Conservation (phyloP, 30 jellyfish, hydroid and myxozoan genomes). For the Pseudorhiza aurosa region DNA sequence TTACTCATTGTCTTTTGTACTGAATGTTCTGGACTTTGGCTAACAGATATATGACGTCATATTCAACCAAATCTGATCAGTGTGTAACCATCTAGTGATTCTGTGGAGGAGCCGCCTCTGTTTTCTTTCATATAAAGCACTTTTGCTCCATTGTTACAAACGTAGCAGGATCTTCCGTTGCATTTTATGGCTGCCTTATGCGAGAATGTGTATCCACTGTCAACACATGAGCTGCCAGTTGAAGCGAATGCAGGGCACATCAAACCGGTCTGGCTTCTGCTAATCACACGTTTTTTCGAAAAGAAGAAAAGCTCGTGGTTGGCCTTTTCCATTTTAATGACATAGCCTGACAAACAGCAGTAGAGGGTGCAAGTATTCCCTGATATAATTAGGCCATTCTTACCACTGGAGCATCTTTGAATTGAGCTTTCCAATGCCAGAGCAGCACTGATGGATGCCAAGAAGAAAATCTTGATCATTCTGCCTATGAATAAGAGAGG, state of each 20-base stretch:
- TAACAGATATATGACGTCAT: too few species aligned
- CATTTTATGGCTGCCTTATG: slow-evolving; percentile 20
- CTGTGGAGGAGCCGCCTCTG: not conserved
- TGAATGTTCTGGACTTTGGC: too few species aligned
- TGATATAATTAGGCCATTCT: not conserved
- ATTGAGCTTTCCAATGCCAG: not conserved
- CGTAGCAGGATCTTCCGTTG: slow-evolving; percentile 8
- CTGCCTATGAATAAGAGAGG: not conserved
- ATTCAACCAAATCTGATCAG: slow-evolving; percentile 47
- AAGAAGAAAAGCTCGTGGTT: not conserved
- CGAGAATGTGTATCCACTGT: not conserved
- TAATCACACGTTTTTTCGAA: not conserved
- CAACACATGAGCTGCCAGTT: not conserved
- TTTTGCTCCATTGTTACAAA: slow-evolving; percentile 22
- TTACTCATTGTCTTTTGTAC: too few species aligned
- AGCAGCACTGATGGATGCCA: not conserved
- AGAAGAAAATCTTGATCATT: not conserved
- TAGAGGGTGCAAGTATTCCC: slow-evolving; percentile 1
- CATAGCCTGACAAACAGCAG: not conserved
- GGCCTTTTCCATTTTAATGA: not conserved
- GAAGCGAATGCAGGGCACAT: not conserved
- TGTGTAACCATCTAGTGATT: not conserved
- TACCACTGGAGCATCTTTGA: not conserved
- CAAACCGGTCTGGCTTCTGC: not conserved
- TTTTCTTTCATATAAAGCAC: not conserved